These are phyloP conservation scores for Macropis europaea DNA, from an alignment of 2,888 invertebrate genomes.

Conservation along the genomic window DNA sequence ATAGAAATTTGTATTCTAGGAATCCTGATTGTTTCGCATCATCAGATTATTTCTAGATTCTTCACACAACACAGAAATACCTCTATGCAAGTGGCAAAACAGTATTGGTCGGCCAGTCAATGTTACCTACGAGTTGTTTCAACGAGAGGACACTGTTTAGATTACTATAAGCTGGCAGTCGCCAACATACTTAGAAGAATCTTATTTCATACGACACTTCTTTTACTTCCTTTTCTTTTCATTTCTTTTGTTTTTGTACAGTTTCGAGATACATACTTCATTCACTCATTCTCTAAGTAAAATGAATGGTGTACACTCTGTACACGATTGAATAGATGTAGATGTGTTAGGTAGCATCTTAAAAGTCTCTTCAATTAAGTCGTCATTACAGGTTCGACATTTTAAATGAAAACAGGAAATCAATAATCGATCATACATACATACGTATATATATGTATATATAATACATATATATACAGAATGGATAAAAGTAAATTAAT, in stretches of 20 bases:
- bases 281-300: constrained; percentile 40
- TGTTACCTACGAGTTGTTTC: constrained; percentile 74
- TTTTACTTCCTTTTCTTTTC: too few species aligned
- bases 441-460: constrained; percentile 28
- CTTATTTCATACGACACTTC: constrained; percentile 50
- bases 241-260: constrained; percentile 63
- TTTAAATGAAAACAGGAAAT: too few species aligned
- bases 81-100: constrained; percentile 54
- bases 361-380: constrained; percentile 67
- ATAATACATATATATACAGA: constrained; percentile 49
- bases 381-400: constrained; percentile 71
- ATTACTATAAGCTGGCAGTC: constrained; percentile 54
- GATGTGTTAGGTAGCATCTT: constrained; percentile 70
- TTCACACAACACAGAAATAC: constrained; percentile 34
- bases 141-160: constrained; percentile 32
- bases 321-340: constrained; percentile 57
- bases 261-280: constrained; percentile 43
- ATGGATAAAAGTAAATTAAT: constrained; percentile 47
- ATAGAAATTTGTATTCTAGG: neutral
- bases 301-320: constrained; percentile 39
- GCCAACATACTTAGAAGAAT: constrained; percentile 42
- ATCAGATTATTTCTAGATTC: neutral
- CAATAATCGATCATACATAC: constrained; percentile 61
- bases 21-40: constrained; percentile 1
- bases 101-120: constrained; percentile 65